A percentile compares a stretch with the other conserved stretches of the same genome.
phyloP scores from a whole-genome alignment of 2,888 invertebrate genomes.

The Acanthoscelides obtectus region DNA sequence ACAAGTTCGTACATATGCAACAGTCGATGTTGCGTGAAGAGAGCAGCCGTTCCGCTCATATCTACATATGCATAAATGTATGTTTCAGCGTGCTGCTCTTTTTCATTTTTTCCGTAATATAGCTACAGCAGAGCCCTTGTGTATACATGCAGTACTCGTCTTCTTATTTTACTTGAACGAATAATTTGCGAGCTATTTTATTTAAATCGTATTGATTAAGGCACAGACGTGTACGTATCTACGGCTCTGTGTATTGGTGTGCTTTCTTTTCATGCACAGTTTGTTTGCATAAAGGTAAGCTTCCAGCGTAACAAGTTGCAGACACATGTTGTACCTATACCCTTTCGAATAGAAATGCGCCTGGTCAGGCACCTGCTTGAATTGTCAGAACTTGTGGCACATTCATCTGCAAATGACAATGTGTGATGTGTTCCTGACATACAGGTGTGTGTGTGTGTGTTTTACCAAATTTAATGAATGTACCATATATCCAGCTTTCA shows the following conservation, averaged over 20 bases:
- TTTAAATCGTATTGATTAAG: conserved; percentile 37
- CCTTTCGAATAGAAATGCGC: too few species aligned
- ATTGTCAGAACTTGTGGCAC: too few species aligned
- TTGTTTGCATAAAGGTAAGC: too few species aligned
- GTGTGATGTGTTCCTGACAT: too few species aligned
- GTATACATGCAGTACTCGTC: conserved; percentile 9
- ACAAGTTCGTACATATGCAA: conserved; percentile 26
- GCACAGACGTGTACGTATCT: background rate
- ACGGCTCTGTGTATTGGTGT: background rate
- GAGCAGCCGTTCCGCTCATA: conserved; percentile 21
- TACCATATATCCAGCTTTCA: too few species aligned
- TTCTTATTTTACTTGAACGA: conserved; percentile 22
- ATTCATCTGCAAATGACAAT: too few species aligned
- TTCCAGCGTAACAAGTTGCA: too few species aligned
- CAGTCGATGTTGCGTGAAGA: conserved; percentile 33
- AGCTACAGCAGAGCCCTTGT: background rate
- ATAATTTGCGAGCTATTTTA: conserved; percentile 36
- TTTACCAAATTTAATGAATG: too few species aligned
- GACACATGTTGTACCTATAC: too few species aligned
- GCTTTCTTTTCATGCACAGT: background rate
- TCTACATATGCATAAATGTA: conserved; percentile 31
- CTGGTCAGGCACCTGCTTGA: too few species aligned
- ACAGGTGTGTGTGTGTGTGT: too few species aligned
- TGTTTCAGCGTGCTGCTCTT: conserved; percentile 9
- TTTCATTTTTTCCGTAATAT: background rate